These are phyloP conservation scores for Willowsia nigromaculata DNA, from an alignment of 2,888 invertebrate species.

Conservation along the genomic window DNA sequence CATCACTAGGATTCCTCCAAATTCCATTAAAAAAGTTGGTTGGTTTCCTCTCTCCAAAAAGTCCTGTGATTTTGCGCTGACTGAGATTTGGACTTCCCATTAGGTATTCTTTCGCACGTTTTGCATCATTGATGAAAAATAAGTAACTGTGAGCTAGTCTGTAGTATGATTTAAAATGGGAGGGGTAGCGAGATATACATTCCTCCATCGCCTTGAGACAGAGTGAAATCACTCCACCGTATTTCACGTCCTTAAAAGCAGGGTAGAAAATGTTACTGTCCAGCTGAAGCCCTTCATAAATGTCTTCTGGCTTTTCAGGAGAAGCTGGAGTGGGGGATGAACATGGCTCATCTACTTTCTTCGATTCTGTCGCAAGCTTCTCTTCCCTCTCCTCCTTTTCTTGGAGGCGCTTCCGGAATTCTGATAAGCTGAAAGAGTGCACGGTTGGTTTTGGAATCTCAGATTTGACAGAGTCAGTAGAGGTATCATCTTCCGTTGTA, in stretches of 20 bases:
- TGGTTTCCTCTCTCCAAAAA: constrained; percentile 91
- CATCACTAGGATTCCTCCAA: constrained; percentile 93
- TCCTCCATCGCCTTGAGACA: constrained; percentile 91
- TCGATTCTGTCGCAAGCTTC: constrained; percentile 33
- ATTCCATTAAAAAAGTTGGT: constrained; percentile 95
- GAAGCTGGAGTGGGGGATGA: not conserved
- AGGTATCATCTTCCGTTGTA: constrained; percentile 56
- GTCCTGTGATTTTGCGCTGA: constrained; percentile 86
- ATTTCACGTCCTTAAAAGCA: constrained; percentile 78
- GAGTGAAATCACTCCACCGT: constrained; percentile 81
- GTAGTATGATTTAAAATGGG: constrained; percentile 96
- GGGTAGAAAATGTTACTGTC: constrained; percentile 75
- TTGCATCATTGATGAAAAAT: constrained; percentile 85
- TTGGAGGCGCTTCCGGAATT: constrained; percentile 71
- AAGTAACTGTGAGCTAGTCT: constrained; percentile 92
- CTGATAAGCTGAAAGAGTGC: constrained; percentile 71
- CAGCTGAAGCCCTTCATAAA: constrained; percentile 47
- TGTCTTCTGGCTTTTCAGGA: constrained; percentile 30
- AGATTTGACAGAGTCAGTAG: constrained; percentile 2
- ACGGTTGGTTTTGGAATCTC: constrained; percentile 33
- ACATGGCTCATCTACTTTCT: not conserved
- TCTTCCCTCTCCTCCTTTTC: constrained; percentile 64
- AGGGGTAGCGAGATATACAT: constrained; percentile 91
- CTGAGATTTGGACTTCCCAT: constrained; percentile 72
- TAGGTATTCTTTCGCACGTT: constrained; percentile 82